Base-by-base conservation (phyloP, 92 coral and sea anemone species). In the Desmophyllum pertusum region DNA sequence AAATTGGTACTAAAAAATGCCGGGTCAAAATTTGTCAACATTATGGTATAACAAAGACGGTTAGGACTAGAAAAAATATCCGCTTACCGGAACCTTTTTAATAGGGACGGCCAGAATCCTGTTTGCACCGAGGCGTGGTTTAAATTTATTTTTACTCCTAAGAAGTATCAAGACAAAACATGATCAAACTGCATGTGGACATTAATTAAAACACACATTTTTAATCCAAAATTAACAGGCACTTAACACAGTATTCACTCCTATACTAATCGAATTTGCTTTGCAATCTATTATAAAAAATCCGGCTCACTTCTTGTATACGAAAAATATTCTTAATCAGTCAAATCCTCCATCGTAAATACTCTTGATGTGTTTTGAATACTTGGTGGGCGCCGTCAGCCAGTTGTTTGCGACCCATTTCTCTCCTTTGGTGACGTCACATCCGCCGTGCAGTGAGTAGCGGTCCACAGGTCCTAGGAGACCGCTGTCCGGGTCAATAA, bases 351-450 rank as follows among this genome's bases (percentile, higher is more conserved):
- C 53, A 69, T 92, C 98, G 62, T 91, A 94, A 13, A 89, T 80
- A 70, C 98, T 94, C 66, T 79, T 81, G 21, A 94, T 63, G 68
- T 94, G 93, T n/a, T 72, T 85, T 11, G 90, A 81, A 41, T 84
- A 61, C 64, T 83, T 83, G 9, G 86, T 87, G 1, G 99, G 99
- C 78, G 99, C 99, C 18, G 94, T 86, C 40, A 96, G 80, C 99
- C 99, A 96, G 43, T 96, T 96, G 79, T 96, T 96, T 3, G 99
- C 99, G 3, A 96, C 91, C 99, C 99, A 96, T 79, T 96, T 96
- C 39, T 83, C 90, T 6, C 99, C 99, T 75, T 88, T 93, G 40
- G 81, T 91, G 70, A 96, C 93, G 88, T 90, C 92, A 83, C 99
- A 96, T 6, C 99, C 99, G 13, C 99, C 99, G 52, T 96, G 99